These are phyloP conservation scores for Penelope pileata DNA, from an alignment of 2,113 vertebrate genomes.

Conservation along the genomic window DNA sequence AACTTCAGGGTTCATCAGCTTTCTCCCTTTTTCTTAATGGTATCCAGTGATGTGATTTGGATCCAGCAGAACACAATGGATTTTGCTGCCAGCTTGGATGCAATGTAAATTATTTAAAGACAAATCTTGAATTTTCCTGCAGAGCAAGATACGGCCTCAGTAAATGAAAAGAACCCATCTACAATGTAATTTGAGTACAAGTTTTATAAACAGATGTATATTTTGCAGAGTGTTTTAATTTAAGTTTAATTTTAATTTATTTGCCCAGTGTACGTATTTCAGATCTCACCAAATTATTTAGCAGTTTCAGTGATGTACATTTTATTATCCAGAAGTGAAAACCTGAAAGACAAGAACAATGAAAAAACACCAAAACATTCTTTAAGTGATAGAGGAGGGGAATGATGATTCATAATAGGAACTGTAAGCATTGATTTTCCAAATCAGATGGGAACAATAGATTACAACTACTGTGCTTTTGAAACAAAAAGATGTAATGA, in stretches of 20 bases:
- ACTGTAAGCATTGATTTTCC: conserved; percentile 40
- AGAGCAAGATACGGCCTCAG: background rate
- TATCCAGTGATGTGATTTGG: background rate
- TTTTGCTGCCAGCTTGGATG: background rate
- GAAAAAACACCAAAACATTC: conserved; percentile 15
- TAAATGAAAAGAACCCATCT: background rate
- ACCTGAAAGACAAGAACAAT: conserved; percentile 56
- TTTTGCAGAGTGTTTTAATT: background rate
- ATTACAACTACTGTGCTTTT: background rate
- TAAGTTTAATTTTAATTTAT: conserved; percentile 26
- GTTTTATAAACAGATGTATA: background rate
- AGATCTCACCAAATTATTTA: conserved; percentile 66
- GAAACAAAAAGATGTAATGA: background rate
- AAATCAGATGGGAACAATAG: background rate
- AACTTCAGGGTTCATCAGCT: background rate
- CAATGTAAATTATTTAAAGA: background rate
- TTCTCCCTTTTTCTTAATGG: background rate
- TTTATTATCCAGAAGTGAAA: conserved; percentile 54
- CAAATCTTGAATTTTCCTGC: background rate
- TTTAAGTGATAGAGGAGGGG: conserved; percentile 37
- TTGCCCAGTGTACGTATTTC: conserved; percentile 13
- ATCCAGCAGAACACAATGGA: background rate
- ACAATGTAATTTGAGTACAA: background rate
- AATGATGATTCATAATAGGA: conserved; percentile 55
- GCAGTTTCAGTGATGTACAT: conserved; percentile 7